These are phyloP conservation scores for Cacatua alba DNA, from an alignment of 2,113 vertebrate genomes.

Conservation along the genomic window DNA sequence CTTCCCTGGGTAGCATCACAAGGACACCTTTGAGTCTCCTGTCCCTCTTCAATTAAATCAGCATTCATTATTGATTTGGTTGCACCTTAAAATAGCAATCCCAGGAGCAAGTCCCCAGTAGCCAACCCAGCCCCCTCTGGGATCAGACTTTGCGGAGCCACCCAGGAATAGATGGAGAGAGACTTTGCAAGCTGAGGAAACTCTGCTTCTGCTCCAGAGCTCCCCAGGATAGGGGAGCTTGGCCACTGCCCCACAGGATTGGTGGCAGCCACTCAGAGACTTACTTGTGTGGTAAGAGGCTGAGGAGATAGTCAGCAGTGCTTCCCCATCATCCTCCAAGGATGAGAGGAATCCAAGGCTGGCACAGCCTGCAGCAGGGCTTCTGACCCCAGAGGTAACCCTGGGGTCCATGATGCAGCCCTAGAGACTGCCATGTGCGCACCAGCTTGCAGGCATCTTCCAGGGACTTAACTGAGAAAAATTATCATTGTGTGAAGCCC, in stretches of 20 bases:
- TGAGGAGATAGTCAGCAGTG: not conserved
- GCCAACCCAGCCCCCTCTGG: not conserved
- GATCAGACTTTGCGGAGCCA: constrained; percentile 22
- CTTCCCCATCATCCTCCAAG: not conserved
- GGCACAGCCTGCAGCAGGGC: not conserved
- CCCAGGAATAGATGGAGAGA: not conserved
- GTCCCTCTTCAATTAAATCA: constrained; percentile 41
- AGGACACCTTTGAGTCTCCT: constrained; percentile 35
- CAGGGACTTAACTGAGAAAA: not conserved
- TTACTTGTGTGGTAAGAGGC: not conserved
- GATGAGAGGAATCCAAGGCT: not conserved
- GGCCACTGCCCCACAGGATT: rapidly evolving
- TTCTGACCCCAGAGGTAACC: not conserved
- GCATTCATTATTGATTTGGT: constrained; percentile 49
- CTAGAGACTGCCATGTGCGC: not conserved
- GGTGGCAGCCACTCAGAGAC: not conserved
- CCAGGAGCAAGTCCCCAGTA: not conserved
- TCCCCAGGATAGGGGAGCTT: not conserved
- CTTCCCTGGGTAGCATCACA: not conserved
- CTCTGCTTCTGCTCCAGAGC: not conserved
- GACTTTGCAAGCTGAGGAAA: not conserved
- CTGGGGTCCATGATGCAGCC: not conserved
- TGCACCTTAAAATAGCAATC: constrained; percentile 52
- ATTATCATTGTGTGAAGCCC: not conserved
- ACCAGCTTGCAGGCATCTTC: not conserved